phyloP scores from a whole-genome alignment of 2,888 invertebrate species.

The Coenonympha arcania region DNA sequence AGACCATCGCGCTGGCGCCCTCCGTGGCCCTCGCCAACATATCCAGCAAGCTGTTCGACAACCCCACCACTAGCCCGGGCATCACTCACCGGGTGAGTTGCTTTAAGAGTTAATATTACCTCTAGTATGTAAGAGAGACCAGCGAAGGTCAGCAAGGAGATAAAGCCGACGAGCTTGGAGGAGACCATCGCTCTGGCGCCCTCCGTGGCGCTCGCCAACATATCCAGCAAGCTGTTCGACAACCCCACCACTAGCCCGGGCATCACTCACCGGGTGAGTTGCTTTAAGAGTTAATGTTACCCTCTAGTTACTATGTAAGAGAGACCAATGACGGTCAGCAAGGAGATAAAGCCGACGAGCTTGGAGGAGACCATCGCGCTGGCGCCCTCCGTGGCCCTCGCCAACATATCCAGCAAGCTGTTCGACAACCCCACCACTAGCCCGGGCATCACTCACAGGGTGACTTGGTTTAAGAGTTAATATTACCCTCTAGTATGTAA shows the following conservation, averaged over 20 bases:
- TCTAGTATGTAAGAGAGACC: no score
- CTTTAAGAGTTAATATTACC: no score
- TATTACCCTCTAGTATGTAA: no score
- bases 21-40: constrained; percentile 48
- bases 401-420: constrained; percentile 50
- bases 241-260: constrained; percentile 56
- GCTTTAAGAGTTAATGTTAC: no score
- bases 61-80: constrained; percentile 54
- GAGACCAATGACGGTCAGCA: no score
- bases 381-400: constrained; percentile 43
- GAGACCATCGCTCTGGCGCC: constrained; percentile 55
- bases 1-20: constrained; percentile 52
- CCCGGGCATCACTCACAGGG: constrained; percentile 62
- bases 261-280: constrained; percentile 57
- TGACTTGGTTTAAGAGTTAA: constrained; percentile 32
- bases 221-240: constrained; percentile 55
- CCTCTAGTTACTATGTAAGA: no score
- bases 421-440: constrained; percentile 57
- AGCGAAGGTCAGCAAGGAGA: constrained; percentile 37
- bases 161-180: constrained; percentile 51
- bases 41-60: constrained; percentile 52
- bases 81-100: constrained; percentile 59
- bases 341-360: constrained; percentile 47
- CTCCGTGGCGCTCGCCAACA: constrained; percentile 44
- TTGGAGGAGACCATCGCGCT: constrained; percentile 58